Conservation (phyloP, 2,113 vertebrate genomes). For the Vombatus ursinus region DNA sequence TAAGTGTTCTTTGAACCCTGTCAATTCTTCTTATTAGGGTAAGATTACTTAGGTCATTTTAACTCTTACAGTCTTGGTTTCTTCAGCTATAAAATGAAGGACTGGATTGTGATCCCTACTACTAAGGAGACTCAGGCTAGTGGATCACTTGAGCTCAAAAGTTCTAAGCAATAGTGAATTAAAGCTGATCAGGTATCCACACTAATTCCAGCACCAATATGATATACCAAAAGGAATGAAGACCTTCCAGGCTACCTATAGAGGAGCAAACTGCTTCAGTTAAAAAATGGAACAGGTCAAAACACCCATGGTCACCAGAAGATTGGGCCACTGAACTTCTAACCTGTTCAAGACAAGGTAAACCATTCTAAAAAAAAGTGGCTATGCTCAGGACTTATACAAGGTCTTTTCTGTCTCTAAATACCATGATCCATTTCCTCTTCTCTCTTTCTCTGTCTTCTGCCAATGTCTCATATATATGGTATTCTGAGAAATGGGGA, state of each 20-base stretch:
- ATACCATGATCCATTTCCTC: background rate
- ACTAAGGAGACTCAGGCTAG: background rate
- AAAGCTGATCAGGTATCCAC: background rate
- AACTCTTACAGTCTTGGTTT: background rate
- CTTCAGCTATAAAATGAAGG: background rate
- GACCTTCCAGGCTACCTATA: background rate
- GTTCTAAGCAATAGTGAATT: background rate
- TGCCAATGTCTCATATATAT: background rate
- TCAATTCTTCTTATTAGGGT: background rate
- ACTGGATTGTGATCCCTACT: background rate
- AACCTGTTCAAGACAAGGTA: background rate
- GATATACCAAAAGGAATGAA: background rate
- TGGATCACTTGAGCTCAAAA: background rate
- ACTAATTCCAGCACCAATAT: background rate
- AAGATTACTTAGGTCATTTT: background rate
- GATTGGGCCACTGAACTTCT: background rate
- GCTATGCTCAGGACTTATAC: background rate
- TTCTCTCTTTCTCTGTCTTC: background rate
- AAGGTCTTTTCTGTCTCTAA: constrained; percentile 1
- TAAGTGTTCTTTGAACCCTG: background rate
- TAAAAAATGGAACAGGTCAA: background rate
- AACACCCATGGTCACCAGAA: background rate
- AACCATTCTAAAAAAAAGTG: background rate
- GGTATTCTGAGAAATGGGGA: background rate
- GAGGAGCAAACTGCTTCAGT: background rate